These are phyloP conservation scores for Anguilla japonica DNA, from an alignment of 2,113 vertebrate genomes.

Conservation along the genomic window DNA sequence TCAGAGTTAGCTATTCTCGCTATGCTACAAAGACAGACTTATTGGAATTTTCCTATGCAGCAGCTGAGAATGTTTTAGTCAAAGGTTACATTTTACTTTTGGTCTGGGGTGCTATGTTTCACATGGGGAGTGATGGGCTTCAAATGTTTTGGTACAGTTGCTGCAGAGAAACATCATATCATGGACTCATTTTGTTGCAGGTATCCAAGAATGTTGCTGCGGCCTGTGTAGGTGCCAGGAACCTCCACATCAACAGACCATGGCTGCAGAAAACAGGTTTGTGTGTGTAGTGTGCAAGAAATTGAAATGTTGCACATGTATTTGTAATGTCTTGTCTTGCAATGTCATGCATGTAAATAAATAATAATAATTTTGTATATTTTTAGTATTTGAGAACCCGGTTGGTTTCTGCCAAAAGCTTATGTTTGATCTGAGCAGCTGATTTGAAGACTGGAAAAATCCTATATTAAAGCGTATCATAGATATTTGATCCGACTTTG, in stretches of 20 bases:
- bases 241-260: constrained; percentile 81
- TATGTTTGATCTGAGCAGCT: too few species aligned
- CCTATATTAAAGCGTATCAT: too few species aligned
- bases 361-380: too few species aligned
- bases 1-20: neutral
- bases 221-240: constrained; percentile 84
- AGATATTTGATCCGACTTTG: too few species aligned
- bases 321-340: too few species aligned
- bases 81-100: neutral
- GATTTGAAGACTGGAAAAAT: too few species aligned
- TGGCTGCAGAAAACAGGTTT: constrained; percentile 88
- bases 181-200: constrained; percentile 59
- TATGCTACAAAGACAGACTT: neutral
- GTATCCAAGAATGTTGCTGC: constrained; percentile 84
- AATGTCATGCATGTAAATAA: too few species aligned
- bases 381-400: neutral
- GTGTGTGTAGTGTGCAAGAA: constrained; percentile 34
- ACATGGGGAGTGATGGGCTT: neutral
- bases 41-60: neutral
- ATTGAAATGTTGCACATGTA: neutral
- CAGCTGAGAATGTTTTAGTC: neutral
- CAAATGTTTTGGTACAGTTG: neutral
- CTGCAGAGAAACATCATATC: neutral
- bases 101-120: neutral
- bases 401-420: neutral